A percentile compares a stretch with the other conserved stretches of the same genome.
These are phyloP conservation scores for Folsomia manolachei DNA, from an alignment of 2,888 invertebrate genomes.

Conservation along the genomic window DNA sequence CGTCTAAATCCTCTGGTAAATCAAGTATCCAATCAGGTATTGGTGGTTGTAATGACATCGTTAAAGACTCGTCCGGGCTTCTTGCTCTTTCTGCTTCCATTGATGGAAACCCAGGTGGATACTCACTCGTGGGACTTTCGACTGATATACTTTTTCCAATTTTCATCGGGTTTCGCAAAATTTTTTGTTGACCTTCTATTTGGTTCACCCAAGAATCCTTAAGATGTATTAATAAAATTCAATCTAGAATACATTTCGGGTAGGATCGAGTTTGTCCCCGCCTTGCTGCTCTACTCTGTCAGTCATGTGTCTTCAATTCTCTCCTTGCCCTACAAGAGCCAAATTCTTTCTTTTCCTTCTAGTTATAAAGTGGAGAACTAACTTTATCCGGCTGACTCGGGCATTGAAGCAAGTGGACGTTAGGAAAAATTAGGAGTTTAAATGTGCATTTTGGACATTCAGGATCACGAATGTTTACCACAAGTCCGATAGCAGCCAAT, in stretches of 20 bases:
- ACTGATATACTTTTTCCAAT: conserved; percentile 28
- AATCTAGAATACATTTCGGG: too few species aligned
- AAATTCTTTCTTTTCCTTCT: too few species aligned
- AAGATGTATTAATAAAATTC: neutral
- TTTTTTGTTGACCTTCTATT: conserved; percentile 48
- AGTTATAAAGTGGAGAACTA: too few species aligned
- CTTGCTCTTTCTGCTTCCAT: conserved; percentile 52
- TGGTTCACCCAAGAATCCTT: conserved; percentile 49
- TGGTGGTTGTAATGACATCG: conserved; percentile 35
- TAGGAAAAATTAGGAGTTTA: conserved; percentile 86
- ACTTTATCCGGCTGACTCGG: conserved; percentile 51
- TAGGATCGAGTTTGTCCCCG: neutral
- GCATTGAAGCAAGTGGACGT: conserved; percentile 49
- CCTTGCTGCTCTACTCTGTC: neutral
- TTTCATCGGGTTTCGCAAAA: conserved; percentile 46
- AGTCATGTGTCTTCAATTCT: too few species aligned
- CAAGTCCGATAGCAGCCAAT: conserved; percentile 76
- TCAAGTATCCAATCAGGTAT: conserved; percentile 81
- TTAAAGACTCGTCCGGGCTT: conserved; percentile 48
- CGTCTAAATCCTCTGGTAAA: conserved; percentile 90
- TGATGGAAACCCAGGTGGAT: conserved; percentile 54
- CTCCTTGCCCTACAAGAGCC: too few species aligned
- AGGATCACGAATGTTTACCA: conserved; percentile 88
- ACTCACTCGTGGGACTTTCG: conserved; percentile 56
- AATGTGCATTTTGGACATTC: conserved; percentile 88